Evolutionary conservation across 2,888 invertebrate species (phyloP).

Genomic region (Coecobrya sp.): DNA sequence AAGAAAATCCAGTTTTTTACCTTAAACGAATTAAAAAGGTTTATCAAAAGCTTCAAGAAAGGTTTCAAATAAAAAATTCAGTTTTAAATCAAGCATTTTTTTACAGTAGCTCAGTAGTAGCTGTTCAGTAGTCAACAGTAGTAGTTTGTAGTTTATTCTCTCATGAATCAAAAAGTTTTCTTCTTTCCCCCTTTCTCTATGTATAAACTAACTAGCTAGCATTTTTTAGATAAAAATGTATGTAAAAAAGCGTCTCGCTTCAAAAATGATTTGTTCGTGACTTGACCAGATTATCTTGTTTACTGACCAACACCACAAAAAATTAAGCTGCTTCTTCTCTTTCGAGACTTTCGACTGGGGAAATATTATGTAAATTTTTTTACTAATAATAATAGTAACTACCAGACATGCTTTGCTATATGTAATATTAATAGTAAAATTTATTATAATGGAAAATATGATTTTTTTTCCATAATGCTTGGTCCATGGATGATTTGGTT

Average conservation of each 20-base stretch:
- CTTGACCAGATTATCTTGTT: slow-evolving; percentile 59
- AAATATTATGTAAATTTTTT: slow-evolving; percentile 12
- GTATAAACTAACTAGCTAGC: not conserved
- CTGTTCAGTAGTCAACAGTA: slow-evolving; percentile 54
- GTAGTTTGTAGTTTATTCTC: not conserved
- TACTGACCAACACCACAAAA: not conserved
- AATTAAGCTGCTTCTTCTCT: not conserved
- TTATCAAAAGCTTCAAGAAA: not conserved
- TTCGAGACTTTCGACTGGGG: not conserved
- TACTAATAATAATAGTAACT: too few species aligned
- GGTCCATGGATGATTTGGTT: too few species aligned
- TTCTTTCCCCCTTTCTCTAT: not conserved
- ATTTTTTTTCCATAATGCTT: too few species aligned
- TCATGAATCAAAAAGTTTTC: not conserved
- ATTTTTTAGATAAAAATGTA: not conserved
- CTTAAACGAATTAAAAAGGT: not conserved
- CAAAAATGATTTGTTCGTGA: slow-evolving; percentile 17
- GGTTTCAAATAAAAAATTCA: not conserved
- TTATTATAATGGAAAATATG: too few species aligned
- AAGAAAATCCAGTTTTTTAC: slow-evolving; percentile 49
- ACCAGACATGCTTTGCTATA: too few species aligned
- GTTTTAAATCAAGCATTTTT: too few species aligned
- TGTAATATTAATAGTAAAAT: too few species aligned
- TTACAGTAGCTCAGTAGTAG: slow-evolving; percentile 26
- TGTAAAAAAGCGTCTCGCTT: slow-evolving; percentile 30